Evolutionary conservation across 2,888 invertebrate genomes (phyloP), one percentile per base, ranked within the genome.

Genomic region (Theretra japonica): DNA sequence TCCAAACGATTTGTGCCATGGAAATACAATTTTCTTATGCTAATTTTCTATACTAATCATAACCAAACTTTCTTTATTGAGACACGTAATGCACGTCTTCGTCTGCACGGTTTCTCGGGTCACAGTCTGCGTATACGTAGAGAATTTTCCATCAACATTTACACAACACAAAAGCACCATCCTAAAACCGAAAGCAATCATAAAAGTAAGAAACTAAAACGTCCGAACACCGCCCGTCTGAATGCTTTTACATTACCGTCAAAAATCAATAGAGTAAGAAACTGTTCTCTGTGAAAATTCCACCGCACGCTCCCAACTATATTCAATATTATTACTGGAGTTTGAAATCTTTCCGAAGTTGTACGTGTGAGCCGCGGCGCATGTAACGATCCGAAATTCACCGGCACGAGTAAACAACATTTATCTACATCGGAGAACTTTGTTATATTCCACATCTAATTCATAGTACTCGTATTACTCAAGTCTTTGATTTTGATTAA

Each of bases 271-370:
- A 48, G 48, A 48, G 65, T 65, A 17, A 21, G 23, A 33, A 48
- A 65, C 41, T 48, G 65, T 65, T 65, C 23, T 23, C 41, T 21
- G 62, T 65, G 65, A 48, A 65, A 65, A 65, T 65, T 65, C 48
- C 48, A 48, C 65, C 65, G 65, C 65, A 23, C 65, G 65, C 65
- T 65, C 17, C 65, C 21, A 65, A 65, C 65, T 48, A 65, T 65
- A 82, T 81, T 81, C 81, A 81, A 84, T 84, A 83, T 83, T 82
- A 84, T 83, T 82, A 81, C 81, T 78, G 77, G 83, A 77, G 82
- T 79, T 82, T 76, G 81, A 81, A 88, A 89, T 89, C 89, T 90
- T 90, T 90, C 86, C 86, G 88, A 90, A 90, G 82, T 90, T 90
- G 83, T 75, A 73, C 86, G 84, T 81, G 79, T 77, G 79, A 48